phyloP scores from a whole-genome alignment of 2,797 vertebrate species.

The Cheirogaleus major region DNA sequence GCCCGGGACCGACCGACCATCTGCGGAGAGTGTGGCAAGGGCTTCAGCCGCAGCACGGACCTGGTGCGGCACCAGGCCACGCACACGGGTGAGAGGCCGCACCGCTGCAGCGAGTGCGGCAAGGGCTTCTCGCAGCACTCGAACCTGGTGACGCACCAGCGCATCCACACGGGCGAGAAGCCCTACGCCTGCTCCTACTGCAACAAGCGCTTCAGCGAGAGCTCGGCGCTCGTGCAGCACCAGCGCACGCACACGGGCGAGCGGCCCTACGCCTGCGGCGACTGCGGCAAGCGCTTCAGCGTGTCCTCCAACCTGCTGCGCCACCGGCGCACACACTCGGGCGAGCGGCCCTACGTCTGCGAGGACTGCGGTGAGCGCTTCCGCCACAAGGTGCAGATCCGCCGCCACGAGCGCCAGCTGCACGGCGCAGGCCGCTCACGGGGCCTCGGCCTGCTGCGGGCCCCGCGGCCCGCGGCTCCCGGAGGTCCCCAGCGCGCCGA shows the following conservation, averaged over 20 bases:
- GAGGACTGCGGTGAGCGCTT: conserved; percentile 81
- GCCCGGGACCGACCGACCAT: conserved; percentile 76
- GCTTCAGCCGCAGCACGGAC: conserved; percentile 84
- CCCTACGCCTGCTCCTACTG: conserved; percentile 80
- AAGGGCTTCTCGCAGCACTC: conserved; percentile 84
- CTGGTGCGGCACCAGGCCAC: conserved; percentile 82
- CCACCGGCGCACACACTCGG: conserved; percentile 82
- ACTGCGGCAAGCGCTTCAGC: conserved; percentile 84
- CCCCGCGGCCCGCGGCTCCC: not conserved
- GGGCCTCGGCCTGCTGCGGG: conserved; percentile 55
- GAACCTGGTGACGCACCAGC: conserved; percentile 82
- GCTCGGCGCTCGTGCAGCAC: conserved; percentile 81
- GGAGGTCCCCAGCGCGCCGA: not conserved
- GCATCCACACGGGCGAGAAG: conserved; percentile 83
- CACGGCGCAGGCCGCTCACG: conserved; percentile 52
- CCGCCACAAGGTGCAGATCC: conserved; percentile 80
- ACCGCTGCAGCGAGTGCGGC: conserved; percentile 81
- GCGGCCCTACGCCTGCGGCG: conserved; percentile 78
- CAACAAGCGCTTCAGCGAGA: conserved; percentile 82
- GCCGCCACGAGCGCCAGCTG: conserved; percentile 79
- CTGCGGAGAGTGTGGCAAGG: conserved; percentile 81
- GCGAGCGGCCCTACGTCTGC: conserved; percentile 74
- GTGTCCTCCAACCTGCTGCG: conserved; percentile 83
- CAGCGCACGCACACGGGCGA: conserved; percentile 82
- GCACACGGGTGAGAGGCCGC: conserved; percentile 81